Evolutionary conservation across 1,140 invertebrate species (phyloP).

Genomic region (Parapsyche elsis): DNA sequence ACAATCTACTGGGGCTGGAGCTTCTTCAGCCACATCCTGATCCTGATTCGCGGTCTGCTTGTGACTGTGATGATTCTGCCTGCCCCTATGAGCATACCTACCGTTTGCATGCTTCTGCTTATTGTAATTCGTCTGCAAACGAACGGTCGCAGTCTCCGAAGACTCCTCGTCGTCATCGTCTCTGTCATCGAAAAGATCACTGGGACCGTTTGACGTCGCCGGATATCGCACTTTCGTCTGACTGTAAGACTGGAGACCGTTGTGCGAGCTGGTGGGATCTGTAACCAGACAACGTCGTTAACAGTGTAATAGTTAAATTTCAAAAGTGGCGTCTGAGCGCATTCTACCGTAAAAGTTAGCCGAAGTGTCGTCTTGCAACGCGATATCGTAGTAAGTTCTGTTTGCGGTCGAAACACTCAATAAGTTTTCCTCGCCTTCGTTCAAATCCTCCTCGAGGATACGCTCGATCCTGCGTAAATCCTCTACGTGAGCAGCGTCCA

Average conservation of each 20-base stretch:
- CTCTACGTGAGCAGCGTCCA: slow-evolving; percentile 52
- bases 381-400: slow-evolving; percentile 41
- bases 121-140: too few relatives aligned
- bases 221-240: not conserved
- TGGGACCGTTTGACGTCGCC: not conserved
- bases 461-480: slow-evolving; percentile 54
- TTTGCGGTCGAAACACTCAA: slow-evolving; percentile 25
- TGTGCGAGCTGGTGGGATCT: not conserved
- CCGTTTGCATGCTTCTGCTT: not conserved
- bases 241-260: not conserved
- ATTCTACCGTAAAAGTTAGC: slow-evolving; percentile 6
- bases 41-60: not conserved
- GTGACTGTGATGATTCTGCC: not conserved
- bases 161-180: not conserved
- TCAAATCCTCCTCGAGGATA: slow-evolving; percentile 46
- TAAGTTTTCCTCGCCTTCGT: slow-evolving; percentile 40
- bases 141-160: not conserved
- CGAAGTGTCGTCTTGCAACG: slow-evolving; percentile 40
- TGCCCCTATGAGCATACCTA: not conserved
- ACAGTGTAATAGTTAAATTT: not conserved
- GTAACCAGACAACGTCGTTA: not conserved
- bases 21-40: slow-evolving; percentile 45
- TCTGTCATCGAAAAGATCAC: too few relatives aligned
- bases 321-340: not conserved
- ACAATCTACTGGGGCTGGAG: slow-evolving; percentile 62